Conservation (phyloP, 2,888 invertebrate species). For the Drosophila testacea region DNA sequence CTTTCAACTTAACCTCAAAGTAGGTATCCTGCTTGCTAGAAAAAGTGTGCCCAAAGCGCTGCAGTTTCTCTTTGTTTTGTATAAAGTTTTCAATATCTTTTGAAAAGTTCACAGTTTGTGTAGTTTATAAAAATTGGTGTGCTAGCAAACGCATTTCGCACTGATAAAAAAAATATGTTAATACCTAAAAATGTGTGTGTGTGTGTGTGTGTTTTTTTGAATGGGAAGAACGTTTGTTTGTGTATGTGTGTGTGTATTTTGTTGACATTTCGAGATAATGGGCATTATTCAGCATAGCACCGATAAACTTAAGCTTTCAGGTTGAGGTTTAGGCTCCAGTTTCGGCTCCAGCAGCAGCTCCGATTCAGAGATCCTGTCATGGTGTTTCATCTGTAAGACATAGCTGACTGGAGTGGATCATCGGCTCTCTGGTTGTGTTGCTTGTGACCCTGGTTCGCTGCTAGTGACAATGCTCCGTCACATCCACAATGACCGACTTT, state of each 20-base stretch:
- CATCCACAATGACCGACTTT: slow-evolving; percentile 96
- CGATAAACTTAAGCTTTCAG: slow-evolving; percentile 30
- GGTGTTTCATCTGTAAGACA: slow-evolving; percentile 49
- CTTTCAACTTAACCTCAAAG: slow-evolving; percentile 46
- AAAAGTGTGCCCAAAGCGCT: slow-evolving; percentile 30
- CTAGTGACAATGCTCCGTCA: slow-evolving; percentile 98
- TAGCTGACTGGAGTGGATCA: slow-evolving; percentile 47
- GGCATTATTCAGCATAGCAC: slow-evolving; percentile 60
- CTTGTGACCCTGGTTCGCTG: slow-evolving; percentile 57
- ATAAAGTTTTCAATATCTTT: slow-evolving; percentile 21
- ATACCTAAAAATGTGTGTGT: slow-evolving; percentile 67
- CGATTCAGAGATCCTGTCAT: slow-evolving; percentile 26
- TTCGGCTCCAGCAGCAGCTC: slow-evolving; percentile 11
- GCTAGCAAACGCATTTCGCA: slow-evolving; percentile 39
- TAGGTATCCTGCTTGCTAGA: slow-evolving; percentile 18
- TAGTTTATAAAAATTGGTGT: slow-evolving; percentile 49
- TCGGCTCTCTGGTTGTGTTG: slow-evolving; percentile 23
- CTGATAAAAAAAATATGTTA: slow-evolving; percentile 74
- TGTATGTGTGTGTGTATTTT: slow-evolving; percentile 39
- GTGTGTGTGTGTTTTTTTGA: slow-evolving; percentile 18
- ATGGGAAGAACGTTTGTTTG: slow-evolving; percentile 50
- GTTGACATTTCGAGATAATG: slow-evolving; percentile 81
- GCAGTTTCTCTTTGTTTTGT: slow-evolving; percentile 20
- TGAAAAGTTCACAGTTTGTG: slow-evolving; percentile 76
- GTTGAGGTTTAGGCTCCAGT: slow-evolving; percentile 4